Base-by-base conservation (phyloP, 2,113 vertebrate species). In the Euleptes europaea region DNA sequence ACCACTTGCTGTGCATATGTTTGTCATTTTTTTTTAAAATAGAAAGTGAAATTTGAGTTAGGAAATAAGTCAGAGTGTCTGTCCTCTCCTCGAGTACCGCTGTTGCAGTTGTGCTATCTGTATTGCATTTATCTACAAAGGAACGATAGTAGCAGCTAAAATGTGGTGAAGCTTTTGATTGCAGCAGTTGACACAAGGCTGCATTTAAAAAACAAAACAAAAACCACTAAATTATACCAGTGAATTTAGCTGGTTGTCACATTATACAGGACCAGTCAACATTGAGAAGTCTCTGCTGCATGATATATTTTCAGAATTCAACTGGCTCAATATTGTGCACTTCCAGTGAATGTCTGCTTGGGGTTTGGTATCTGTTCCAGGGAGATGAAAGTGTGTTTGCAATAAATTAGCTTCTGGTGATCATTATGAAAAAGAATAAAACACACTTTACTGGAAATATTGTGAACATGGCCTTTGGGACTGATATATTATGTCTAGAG, bases 371-470 rank as follows among this genome's bases (percentile, higher is more conserved):
- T 51, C 49, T 72, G 57, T 83, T 42, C 74, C 5, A 83, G 33
- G 78, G 44, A 26, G 40, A 44, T 19, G 28, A 19, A 19, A 31
- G 28, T 19, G 40, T 78, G 5, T 86, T 51, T 80, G 66, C 33
- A 86, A 38, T 72, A 86, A 93, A 86, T 85, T 80, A 73, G 86
- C 72, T 83, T 42, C 72, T 17, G 81, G 14, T 40, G 8, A n/a
- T 72, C 73, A 31, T 57, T 65, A 4, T 13, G 74, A 54, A 51
- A 51, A 88, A 51, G 4, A 78, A 77, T 84, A 67, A 4, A 10
- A 15, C 28, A 81, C 75, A 14, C 80, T 79, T 38, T 87, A 82
- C 66, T 66, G 60, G 78, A 33, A 44, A 66, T 80, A 47, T 80
- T 80, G 28, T 33, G n/a, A 69, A 51, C 33, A 35, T 70, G 44